These are phyloP conservation scores for Capromys pilorides DNA, from an alignment of 2,797 vertebrate species.

Conservation along the genomic window DNA sequence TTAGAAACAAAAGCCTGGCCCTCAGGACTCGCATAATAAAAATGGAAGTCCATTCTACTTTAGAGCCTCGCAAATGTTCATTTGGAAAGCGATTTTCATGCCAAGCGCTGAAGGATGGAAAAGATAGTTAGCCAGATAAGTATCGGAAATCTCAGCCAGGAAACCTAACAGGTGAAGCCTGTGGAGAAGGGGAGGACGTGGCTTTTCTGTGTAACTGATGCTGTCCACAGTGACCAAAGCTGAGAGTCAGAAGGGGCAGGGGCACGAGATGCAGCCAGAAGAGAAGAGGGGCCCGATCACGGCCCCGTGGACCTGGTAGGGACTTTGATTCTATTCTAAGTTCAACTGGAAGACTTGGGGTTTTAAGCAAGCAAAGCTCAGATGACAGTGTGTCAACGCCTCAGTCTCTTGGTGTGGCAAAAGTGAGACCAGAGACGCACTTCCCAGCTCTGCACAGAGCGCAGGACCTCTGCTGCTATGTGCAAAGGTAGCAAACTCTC, in stretches of 20 bases:
- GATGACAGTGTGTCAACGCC: neutral
- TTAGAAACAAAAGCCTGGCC: neutral
- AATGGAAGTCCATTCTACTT: neutral
- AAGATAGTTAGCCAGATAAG: slow-evolving; percentile 12
- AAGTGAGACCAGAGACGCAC: neutral
- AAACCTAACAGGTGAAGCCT: neutral
- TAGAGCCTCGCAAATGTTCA: neutral
- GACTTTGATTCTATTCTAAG: neutral
- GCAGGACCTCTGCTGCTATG: neutral
- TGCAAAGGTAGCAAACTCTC: neutral
- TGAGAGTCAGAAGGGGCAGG: neutral
- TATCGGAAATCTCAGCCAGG: neutral
- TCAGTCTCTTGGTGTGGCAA: neutral
- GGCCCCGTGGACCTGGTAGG: neutral
- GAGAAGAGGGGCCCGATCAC: rapidly evolving
- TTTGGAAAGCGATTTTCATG: neutral
- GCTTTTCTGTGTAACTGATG: neutral
- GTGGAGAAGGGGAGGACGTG: neutral
- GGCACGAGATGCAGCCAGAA: neutral
- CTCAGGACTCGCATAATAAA: neutral
- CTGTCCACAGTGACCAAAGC: neutral
- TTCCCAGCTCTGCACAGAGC: neutral
- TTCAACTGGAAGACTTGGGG: neutral
- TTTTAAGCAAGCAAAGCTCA: slow-evolving; percentile 8
- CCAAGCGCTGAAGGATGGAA: neutral